Percentiles rank a stretch among this genome's conserved stretches.
phyloP scores from a whole-genome alignment of 1,140 invertebrate species.

The Pogonus chalceus region DNA sequence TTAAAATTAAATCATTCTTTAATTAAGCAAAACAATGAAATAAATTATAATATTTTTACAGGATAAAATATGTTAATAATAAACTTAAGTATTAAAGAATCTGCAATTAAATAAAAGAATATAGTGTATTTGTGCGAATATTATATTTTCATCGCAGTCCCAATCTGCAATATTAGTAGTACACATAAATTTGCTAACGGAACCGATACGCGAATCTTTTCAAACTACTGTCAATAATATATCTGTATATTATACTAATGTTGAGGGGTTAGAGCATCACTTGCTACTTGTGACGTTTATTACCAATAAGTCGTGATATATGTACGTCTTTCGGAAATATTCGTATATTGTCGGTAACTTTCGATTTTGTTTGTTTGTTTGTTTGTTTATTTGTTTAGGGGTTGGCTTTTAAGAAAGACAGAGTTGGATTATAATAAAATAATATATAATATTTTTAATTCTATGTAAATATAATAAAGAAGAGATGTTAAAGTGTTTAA shows the following conservation, averaged over 20 bases:
- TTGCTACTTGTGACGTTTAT: background rate
- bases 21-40: no score
- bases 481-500: no score
- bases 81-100: no score
- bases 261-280: background rate
- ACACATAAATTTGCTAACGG: background rate
- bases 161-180: background rate
- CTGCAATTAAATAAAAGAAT: no score
- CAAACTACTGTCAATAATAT: background rate
- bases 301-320: constrained; percentile 1
- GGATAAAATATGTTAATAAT: no score
- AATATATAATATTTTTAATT: no score
- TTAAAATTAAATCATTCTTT: no score
- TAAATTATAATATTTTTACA: no score
- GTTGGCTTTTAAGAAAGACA: no score
- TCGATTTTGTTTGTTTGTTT: background rate
- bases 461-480: no score
- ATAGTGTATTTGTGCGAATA: background rate
- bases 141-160: background rate
- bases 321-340: background rate
- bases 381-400: background rate
- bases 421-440: no score
- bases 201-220: background rate
- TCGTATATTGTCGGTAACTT: background rate
- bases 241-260: constrained; percentile 5